phyloP scores from a whole-genome alignment of 2,888 invertebrate species.

The Pardosa pseudoannulata region DNA sequence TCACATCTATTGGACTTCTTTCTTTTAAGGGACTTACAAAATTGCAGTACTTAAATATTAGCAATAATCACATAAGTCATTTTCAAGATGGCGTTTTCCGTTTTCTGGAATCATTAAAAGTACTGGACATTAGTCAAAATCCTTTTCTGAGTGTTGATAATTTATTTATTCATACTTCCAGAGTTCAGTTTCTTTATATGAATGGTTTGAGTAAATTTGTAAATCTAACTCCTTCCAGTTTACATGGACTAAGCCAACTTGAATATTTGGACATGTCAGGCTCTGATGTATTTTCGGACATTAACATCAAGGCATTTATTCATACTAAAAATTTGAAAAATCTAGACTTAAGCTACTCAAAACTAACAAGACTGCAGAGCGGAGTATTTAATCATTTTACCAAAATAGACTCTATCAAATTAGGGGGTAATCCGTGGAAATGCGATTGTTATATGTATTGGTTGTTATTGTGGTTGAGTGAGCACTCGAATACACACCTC shows the following conservation, averaged over 20 bases:
- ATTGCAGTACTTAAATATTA: constrained; percentile 76
- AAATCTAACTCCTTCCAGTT: constrained; percentile 75
- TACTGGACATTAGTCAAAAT: constrained; percentile 86
- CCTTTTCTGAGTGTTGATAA: constrained; percentile 74
- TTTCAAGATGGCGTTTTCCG: constrained; percentile 68
- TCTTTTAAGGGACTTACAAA: constrained; percentile 75
- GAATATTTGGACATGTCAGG: constrained; percentile 61
- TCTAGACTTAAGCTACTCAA: constrained; percentile 82
- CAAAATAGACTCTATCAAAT: constrained; percentile 57
- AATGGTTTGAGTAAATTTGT: constrained; percentile 35
- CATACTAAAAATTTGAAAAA: constrained; percentile 73
- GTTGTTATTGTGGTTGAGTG: constrained; percentile 82
- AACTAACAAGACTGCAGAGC: constrained; percentile 75
- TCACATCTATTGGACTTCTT: constrained; percentile 59
- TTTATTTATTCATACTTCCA: constrained; percentile 43
- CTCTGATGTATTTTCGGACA: constrained; percentile 36
- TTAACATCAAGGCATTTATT: constrained; percentile 56
- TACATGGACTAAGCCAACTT: constrained; percentile 75
- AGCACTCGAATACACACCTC: constrained; percentile 68
- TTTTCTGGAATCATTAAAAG: constrained; percentile 80
- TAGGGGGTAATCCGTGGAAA: constrained; percentile 76
- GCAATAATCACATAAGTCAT: constrained; percentile 77
- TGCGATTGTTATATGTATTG: constrained; percentile 79
- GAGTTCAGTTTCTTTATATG: constrained; percentile 40
- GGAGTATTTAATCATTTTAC: constrained; percentile 68